A percentile compares a stretch with the other conserved stretches of the same genome.
phyloP scores from a whole-genome alignment of 2,797 vertebrate genomes.

The Rhinichthys osculus region DNA sequence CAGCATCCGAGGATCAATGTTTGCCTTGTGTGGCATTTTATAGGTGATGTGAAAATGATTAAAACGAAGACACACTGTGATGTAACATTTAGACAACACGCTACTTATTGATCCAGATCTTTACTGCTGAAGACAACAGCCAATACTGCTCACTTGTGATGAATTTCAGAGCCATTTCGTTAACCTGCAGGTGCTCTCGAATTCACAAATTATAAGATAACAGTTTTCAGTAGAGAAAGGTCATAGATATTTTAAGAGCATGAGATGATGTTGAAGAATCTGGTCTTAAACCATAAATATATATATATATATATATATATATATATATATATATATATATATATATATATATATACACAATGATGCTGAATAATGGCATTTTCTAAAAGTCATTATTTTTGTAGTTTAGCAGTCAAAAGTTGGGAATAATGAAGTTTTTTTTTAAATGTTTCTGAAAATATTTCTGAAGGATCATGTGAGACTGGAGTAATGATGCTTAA shows the following conservation, averaged over 20 bases:
- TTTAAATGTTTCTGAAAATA: background rate
- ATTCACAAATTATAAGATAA: background rate
- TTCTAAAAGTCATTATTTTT: background rate
- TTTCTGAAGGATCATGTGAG: background rate
- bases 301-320: background rate
- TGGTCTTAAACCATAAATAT: background rate
- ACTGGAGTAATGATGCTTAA: background rate
- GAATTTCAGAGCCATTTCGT: conserved; percentile 46
- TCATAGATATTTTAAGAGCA: background rate
- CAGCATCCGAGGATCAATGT: conserved; percentile 61
- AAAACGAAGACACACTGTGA: conserved; percentile 73
- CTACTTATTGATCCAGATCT: conserved; percentile 71
- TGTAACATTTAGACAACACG: conserved; percentile 78
- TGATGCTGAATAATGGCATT: background rate
- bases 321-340: no score
- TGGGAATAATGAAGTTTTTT: background rate
- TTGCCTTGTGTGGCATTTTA: conserved; percentile 76
- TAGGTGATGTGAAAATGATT: conserved; percentile 75
- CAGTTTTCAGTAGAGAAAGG: background rate
- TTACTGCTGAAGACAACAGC: conserved; percentile 68
- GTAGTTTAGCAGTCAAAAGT: no score
- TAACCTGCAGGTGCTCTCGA: conserved; percentile 2
- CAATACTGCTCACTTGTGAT: conserved; percentile 52
- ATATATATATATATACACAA: background rate
- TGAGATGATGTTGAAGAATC: background rate